Evolutionary conservation across 1,140 invertebrate genomes (phyloP), one percentile per base, ranked within the genome.

Genomic region (Drosophila novamexicana): DNA sequence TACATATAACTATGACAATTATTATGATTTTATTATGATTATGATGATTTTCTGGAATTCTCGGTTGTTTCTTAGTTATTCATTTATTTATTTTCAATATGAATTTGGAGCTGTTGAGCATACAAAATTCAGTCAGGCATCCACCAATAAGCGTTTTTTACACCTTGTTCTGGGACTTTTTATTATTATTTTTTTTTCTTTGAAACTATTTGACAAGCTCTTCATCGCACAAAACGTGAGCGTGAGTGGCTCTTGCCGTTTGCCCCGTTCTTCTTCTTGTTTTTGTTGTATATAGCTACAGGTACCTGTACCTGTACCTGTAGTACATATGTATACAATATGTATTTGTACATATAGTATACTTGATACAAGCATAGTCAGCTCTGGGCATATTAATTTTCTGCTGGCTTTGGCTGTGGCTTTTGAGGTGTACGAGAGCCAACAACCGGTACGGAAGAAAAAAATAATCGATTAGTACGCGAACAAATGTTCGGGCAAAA

Each of bases 401-500:
- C 65, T 40, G 34, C 18, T 36, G 52, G 61, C 50, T 50, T 75
- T 73, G 68, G 68, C 75, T 77, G 22, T 32, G n/a, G 39, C 39
- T 16, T 9, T 34, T 8, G 40, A 47, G 44, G 65, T 49, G 50
- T 49, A 44, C 22, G 58, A 29, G 8, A 42, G 14, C 10, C 45
- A 10, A 29, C 54, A 58, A 59, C 57, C 57, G 57, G 57, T 59
- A 59, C 29, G 39, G 29, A 59, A 44, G 53, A 56, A 37, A 69
- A 32, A 63, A 57, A 79, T 80, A 88, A 88, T 88, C 83, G 83
- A 88, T 88, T 88, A 77, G 83, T 79, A 67, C 62, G 44, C 52
- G 44, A 71, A 44, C 69, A 76, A 71, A 72, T 65, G 67, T 54
- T 64, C 40, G 47, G 53, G 68, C 62, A 37, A 77, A 69, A 61